phyloP scores from a whole-genome alignment of 1,140 invertebrate genomes.

The Bombus pascuorum region DNA sequence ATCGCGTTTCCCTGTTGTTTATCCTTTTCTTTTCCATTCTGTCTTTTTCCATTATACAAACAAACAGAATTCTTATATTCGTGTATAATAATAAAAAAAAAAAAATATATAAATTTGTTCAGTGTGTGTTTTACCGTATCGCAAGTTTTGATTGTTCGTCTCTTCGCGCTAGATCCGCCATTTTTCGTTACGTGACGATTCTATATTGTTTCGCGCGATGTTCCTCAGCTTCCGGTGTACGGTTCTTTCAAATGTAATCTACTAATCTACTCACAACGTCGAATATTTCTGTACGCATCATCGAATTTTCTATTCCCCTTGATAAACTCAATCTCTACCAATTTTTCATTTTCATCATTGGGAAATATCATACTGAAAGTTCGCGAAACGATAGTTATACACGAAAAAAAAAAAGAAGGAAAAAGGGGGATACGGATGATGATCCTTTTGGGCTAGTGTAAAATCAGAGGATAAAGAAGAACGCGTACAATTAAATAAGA shows the following conservation, averaged over 20 bases:
- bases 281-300: neutral
- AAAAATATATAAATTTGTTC: neutral
- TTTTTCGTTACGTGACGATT: neutral
- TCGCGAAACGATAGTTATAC: neutral
- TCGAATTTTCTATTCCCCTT: neutral
- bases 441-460: too few species aligned
- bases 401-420: too few species aligned
- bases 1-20: neutral
- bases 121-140: neutral
- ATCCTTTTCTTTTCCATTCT: neutral
- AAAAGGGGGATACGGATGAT: neutral
- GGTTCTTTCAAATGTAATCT: neutral
- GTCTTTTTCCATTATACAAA: neutral
- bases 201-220: neutral
- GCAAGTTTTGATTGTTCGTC: neutral
- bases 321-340: neutral
- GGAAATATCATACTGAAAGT: neutral
- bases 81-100: neutral
- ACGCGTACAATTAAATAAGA: conserved; percentile 21
- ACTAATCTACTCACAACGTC: neutral
- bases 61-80: neutral
- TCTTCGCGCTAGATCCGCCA: neutral
- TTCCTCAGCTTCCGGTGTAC: neutral
- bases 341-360: neutral
- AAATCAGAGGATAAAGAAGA: neutral